These are phyloP conservation scores for Tetrapedia diversipes DNA, from an alignment of 2,888 invertebrate genomes.

Conservation along the genomic window DNA sequence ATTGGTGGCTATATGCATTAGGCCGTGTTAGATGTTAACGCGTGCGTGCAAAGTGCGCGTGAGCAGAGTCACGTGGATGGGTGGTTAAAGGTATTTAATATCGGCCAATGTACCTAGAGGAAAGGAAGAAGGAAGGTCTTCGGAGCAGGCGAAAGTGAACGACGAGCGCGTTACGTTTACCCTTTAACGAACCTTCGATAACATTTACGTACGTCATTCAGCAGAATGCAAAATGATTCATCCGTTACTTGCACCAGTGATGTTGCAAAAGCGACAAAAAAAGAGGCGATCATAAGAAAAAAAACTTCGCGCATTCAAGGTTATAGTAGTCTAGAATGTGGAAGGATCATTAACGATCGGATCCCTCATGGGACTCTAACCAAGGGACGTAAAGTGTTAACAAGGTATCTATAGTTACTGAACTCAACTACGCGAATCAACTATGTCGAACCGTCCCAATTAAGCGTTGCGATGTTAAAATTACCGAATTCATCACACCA, in stretches of 20 bases:
- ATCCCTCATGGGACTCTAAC: too few relatives aligned
- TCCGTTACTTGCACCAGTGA: neutral
- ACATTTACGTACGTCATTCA: neutral
- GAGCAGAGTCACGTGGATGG: conserved; percentile 33
- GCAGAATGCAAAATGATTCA: neutral
- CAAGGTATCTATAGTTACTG: too few relatives aligned
- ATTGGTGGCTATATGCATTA: conserved; percentile 9
- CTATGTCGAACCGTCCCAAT: too few relatives aligned
- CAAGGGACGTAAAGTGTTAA: too few relatives aligned
- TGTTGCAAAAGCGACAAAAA: too few relatives aligned
- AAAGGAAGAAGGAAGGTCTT: neutral
- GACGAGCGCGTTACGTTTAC: neutral
- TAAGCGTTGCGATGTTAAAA: too few relatives aligned
- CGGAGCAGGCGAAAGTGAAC: conserved; percentile 9
- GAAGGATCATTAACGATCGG: too few relatives aligned
- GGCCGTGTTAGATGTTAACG: conserved; percentile 17
- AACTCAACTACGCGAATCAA: too few relatives aligned
- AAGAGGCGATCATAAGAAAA: too few relatives aligned
- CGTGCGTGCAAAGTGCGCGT: conserved; percentile 27
- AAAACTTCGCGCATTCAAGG: too few relatives aligned
- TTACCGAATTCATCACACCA: too few relatives aligned
- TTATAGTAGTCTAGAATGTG: too few relatives aligned
- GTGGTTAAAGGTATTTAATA: conserved; percentile 7
- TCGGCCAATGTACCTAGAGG: conserved; percentile 8
- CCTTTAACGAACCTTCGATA: neutral